Conservation (phyloP, 35 echinoderm and acorn worm species). For the Ophioderma brevispina region DNA sequence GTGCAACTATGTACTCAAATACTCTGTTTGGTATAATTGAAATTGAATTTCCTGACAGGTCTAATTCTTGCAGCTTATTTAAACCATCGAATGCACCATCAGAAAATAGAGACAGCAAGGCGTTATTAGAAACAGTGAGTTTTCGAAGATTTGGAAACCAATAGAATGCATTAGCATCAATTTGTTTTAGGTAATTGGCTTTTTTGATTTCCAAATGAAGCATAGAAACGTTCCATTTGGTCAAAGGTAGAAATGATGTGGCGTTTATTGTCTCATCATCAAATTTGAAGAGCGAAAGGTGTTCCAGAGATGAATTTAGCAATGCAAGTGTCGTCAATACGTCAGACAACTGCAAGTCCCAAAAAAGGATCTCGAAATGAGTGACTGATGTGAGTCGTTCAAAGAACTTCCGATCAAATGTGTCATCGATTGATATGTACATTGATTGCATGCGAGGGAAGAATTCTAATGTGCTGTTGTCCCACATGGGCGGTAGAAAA, state of each 20-base stretch:
- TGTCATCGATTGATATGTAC: not conserved
- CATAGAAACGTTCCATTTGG: not conserved
- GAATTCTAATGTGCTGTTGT: not conserved
- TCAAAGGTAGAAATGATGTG: not conserved
- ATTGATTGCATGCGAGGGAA: not conserved
- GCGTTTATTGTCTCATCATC: not conserved
- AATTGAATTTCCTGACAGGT: not conserved
- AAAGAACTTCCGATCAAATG: not conserved
- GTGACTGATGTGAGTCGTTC: not conserved
- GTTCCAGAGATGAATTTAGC: not conserved
- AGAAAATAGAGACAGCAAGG: not conserved
- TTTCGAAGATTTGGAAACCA: not conserved
- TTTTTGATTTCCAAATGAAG: not conserved
- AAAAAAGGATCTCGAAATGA: not conserved
- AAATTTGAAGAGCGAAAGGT: not conserved
- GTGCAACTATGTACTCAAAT: too few species aligned
- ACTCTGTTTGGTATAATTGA: too few species aligned
- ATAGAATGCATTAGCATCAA: not conserved
- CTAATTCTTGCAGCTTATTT: not conserved
- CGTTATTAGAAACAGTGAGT: not conserved
- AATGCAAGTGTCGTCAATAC: not conserved
- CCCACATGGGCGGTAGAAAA: not conserved
- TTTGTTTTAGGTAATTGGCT: not conserved
- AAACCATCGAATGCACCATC: not conserved
- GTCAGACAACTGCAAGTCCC: not conserved